Conservation (phyloP, 2,797 vertebrate genomes). For the Caiman crocodilus region DNA sequence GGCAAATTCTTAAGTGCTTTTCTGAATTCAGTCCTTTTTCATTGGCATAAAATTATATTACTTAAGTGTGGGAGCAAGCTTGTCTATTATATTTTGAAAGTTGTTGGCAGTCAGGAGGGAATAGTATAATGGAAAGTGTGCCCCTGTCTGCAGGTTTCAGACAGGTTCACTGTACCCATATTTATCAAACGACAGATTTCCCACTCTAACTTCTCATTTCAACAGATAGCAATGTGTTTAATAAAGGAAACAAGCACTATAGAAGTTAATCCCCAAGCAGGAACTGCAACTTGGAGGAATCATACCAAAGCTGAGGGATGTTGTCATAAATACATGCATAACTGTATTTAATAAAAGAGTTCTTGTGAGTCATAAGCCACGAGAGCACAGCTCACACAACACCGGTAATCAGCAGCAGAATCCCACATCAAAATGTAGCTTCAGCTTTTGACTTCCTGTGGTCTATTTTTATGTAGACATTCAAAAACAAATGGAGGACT, state of each 20-base stretch:
- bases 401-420: conserved; percentile 11
- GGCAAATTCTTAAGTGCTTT: background rate
- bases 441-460: background rate
- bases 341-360: conserved; percentile 40
- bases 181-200: background rate
- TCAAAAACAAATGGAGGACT: background rate
- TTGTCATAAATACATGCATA: conserved; percentile 1
- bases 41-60: background rate
- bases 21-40: background rate
- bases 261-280: conserved; percentile 36
- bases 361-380: background rate
- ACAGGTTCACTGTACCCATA: background rate
- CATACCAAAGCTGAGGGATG: background rate
- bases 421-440: background rate
- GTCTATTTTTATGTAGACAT: background rate
- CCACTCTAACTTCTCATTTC: background rate
- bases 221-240: background rate
- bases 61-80: background rate
- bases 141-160: background rate
- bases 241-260: background rate
- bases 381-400: background rate
- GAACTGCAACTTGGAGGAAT: conserved; percentile 18
- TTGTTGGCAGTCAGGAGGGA: background rate
- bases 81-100: background rate
- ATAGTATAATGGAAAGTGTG: background rate